Evolutionary conservation across 2,113 vertebrate species (phyloP).

Genomic region (Oryzias celebensis): DNA sequence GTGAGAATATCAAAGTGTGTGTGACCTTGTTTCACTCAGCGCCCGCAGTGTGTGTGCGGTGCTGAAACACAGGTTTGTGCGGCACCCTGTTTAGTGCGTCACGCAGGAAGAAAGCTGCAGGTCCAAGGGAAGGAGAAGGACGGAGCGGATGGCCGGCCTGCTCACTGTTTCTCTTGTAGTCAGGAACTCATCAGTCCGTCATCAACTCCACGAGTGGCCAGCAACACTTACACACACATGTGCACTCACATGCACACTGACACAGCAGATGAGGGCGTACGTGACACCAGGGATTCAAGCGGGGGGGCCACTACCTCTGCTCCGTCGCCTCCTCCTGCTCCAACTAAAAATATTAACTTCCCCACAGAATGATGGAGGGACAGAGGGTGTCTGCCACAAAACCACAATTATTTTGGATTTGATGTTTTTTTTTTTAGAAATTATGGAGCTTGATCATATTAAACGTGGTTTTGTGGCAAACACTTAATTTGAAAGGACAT

Average conservation of each 20-base stretch:
- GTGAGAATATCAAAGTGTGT: neutral
- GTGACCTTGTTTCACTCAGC: conserved; percentile 10
- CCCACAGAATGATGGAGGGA: neutral
- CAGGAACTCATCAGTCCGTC: conserved; percentile 80
- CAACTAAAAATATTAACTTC: neutral
- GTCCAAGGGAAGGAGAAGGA: conserved; percentile 57
- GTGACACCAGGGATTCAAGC: conserved; percentile 34
- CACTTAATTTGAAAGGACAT: no score
- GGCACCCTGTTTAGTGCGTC: conserved; percentile 25
- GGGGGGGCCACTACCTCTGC: neutral
- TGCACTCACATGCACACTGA: conserved; percentile 24
- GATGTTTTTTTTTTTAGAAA: no score
- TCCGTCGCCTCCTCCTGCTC: neutral
- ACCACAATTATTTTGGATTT: no score
- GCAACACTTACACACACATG: conserved; percentile 39
- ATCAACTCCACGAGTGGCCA: conserved; percentile 58
- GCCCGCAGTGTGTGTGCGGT: neutral
- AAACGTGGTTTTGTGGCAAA: neutral
- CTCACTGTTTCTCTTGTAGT: conserved; percentile 60
- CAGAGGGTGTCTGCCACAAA: neutral
- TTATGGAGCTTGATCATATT: no score
- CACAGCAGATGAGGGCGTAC: conserved; percentile 39
- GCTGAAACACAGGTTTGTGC: neutral
- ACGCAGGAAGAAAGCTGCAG: conserved; percentile 51
- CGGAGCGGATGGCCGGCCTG: conserved; percentile 66